Conservation (phyloP, 64 coral and sea anemone genomes). For the Porites lutea region DNA sequence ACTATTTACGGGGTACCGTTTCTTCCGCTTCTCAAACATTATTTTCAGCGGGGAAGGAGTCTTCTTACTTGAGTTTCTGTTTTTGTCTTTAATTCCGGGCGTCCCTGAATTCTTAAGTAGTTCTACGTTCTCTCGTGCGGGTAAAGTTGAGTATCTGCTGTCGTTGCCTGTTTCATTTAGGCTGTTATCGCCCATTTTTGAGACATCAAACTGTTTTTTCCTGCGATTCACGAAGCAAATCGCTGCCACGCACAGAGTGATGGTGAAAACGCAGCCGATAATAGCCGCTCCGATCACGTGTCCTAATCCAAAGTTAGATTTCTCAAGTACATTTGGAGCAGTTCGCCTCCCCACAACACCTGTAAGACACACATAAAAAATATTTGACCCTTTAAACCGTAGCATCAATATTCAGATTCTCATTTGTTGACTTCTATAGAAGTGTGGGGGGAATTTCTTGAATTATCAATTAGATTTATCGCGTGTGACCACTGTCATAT, state of each 20-base stretch:
- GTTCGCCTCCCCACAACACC: not conserved
- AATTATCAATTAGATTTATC: no score
- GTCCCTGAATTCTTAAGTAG: not conserved
- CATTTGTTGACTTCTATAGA: no score
- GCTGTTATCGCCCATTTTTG: constrained; percentile 49
- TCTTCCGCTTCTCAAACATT: not conserved
- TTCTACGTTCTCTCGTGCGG: not conserved
- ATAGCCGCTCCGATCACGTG: constrained; percentile 29
- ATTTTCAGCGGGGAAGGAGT: not conserved
- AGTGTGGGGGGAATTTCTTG: no score
- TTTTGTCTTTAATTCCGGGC: constrained; percentile 10
- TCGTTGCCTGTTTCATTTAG: constrained; percentile 33
- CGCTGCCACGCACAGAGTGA: constrained; percentile 22
- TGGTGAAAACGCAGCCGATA: constrained; percentile 4
- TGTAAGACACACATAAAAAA: not conserved
- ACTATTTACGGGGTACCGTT: not conserved
- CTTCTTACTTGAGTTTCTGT: not conserved
- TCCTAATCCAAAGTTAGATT: constrained; percentile 8
- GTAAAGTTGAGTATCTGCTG: constrained; percentile 22
- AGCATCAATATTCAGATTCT: no score
- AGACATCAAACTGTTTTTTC: constrained; percentile 64
- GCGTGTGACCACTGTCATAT: no score
- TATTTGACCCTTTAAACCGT: no score
- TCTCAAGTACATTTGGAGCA: not conserved
- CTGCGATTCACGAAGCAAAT: constrained; percentile 3